phyloP scores from a whole-genome alignment of 2,797 vertebrate genomes.

The Helostoma temminkii region DNA sequence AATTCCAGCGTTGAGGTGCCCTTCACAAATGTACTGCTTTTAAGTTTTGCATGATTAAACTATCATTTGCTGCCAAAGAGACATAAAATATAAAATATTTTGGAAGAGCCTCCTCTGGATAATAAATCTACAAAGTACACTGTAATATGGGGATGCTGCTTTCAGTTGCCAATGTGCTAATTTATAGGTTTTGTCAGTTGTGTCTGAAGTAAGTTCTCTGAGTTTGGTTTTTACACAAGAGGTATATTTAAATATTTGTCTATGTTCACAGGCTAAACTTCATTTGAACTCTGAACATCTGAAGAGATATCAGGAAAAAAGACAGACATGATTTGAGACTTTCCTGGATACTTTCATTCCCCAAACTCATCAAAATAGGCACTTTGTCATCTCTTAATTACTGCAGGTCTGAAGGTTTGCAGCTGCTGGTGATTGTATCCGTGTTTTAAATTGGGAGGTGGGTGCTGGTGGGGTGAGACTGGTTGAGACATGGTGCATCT shows the following conservation, averaged over 20 bases:
- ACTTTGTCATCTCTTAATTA: slow-evolving; percentile 27
- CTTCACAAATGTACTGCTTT: slow-evolving; percentile 27
- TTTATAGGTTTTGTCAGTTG: not conserved
- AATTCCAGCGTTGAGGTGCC: slow-evolving; percentile 11
- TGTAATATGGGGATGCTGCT: not conserved
- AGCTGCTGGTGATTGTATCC: slow-evolving; percentile 38
- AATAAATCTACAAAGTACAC: not conserved
- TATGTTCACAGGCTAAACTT: slow-evolving; percentile 3
- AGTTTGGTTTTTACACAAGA: not conserved
- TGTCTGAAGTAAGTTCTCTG: not conserved
- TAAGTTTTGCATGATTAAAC: slow-evolving; percentile 15
- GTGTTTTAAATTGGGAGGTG: slow-evolving; percentile 6
- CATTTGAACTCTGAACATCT: not conserved
- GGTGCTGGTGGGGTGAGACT: slow-evolving; percentile 10
- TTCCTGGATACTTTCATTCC: slow-evolving; percentile 23
- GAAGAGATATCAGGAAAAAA: slow-evolving; percentile 2
- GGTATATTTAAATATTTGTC: not conserved
- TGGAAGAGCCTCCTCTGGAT: not conserved
- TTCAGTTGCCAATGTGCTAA: slow-evolving; percentile 2
- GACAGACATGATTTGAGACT: slow-evolving; percentile 21
- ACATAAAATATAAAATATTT: not conserved
- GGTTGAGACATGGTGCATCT: slow-evolving; percentile 62
- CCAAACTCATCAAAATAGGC: slow-evolving; percentile 20
- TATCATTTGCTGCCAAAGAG: not conserved
- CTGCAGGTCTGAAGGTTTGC: slow-evolving; percentile 27